Percentiles rank a stretch among this genome's conserved stretches.
phyloP scores from a whole-genome alignment of 2,797 vertebrate species.

The Rhyacichthys aspro region DNA sequence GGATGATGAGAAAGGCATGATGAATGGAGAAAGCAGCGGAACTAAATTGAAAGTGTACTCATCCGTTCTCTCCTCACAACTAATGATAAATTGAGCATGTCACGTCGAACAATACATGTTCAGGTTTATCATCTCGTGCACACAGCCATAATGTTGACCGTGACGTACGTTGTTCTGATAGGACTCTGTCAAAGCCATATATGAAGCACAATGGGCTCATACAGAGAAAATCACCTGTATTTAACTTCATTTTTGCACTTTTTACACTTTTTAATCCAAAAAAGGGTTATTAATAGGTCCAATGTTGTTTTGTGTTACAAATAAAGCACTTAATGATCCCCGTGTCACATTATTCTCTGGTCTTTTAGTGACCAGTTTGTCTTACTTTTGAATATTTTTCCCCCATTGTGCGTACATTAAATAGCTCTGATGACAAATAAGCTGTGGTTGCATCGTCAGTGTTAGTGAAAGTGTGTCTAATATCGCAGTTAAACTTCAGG shows the following conservation, averaged over 20 bases:
- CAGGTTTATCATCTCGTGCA: constrained; percentile 77
- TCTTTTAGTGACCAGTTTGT: too few species aligned
- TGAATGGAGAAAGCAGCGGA: constrained; percentile 97
- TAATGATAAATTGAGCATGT: constrained; percentile 99
- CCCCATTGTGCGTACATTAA: too few species aligned
- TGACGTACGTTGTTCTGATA: constrained; percentile 73
- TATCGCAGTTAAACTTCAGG: too few species aligned
- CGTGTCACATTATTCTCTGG: too few species aligned
- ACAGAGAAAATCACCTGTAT: background rate
- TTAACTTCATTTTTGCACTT: background rate
- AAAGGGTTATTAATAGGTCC: too few species aligned
- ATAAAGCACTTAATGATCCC: too few species aligned
- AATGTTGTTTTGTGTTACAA: too few species aligned
- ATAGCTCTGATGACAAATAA: too few species aligned
- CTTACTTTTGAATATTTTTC: too few species aligned
- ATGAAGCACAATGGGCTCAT: background rate
- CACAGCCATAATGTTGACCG: constrained; percentile 74
- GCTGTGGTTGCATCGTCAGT: too few species aligned
- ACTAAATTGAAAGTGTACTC: constrained; percentile 99
- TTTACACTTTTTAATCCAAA: too few species aligned
- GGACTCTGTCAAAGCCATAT: constrained; percentile 17
- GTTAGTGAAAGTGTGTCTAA: too few species aligned
- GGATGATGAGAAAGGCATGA: constrained; percentile 92
- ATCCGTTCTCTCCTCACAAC: constrained; percentile 97
- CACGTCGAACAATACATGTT: constrained; percentile 93